phyloP scores from a whole-genome alignment of 2,113 vertebrate genomes.

The Siniperca knerii region DNA sequence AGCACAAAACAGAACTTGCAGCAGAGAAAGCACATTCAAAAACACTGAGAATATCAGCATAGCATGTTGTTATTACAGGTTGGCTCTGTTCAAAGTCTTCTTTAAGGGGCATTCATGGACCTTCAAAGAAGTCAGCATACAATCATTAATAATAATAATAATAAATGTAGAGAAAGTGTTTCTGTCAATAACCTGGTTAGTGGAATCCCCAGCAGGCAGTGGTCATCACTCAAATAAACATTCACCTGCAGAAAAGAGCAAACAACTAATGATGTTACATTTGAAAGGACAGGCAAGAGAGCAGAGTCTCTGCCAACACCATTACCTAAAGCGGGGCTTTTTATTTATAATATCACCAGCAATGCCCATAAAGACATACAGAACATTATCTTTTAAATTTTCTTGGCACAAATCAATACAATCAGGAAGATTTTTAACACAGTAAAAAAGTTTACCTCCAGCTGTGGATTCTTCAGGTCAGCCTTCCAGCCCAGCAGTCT shows the following conservation, averaged over 20 bases:
- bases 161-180: background rate
- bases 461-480: slow-evolving; percentile 87
- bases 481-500: slow-evolving; percentile 89
- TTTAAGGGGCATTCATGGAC: background rate
- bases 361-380: background rate
- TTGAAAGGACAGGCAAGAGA: background rate
- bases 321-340: background rate
- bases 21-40: too few species aligned
- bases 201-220: slow-evolving; percentile 90
- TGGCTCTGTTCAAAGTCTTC: background rate
- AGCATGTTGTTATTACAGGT: background rate
- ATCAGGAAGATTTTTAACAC: background rate
- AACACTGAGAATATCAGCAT: background rate
- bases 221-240: slow-evolving; percentile 89
- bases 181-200: slow-evolving; percentile 86
- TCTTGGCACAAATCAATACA: background rate
- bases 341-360: background rate
- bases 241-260: slow-evolving; percentile 84
- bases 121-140: background rate
- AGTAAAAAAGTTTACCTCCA: slow-evolving; percentile 85
- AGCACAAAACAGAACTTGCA: too few species aligned
- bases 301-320: background rate
- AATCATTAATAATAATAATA: background rate
- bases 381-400: background rate
- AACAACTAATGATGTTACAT: background rate